These are phyloP conservation scores for Balaenoptera acutorostrata DNA, from an alignment of 2,113 vertebrate genomes.

Conservation along the genomic window DNA sequence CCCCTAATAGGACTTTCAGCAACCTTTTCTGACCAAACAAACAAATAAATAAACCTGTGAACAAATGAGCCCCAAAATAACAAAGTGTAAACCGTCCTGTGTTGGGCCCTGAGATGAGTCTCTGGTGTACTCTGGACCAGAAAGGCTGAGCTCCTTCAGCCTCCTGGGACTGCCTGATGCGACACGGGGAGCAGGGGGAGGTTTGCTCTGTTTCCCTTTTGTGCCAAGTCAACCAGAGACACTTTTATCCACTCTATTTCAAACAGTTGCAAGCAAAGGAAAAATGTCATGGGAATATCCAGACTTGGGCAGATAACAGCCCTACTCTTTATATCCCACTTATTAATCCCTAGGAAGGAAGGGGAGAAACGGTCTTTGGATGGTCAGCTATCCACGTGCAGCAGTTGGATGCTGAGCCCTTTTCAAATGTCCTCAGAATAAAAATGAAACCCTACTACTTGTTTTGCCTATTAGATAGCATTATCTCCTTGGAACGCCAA, in stretches of 20 bases:
- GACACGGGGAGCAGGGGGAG: not conserved
- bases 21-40: not conserved
- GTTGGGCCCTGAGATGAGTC: not conserved
- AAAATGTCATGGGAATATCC: slow-evolving; percentile 55
- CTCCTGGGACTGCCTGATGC: not conserved
- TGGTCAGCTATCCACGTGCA: slow-evolving; percentile 47
- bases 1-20: not conserved
- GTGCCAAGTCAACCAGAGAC: not conserved
- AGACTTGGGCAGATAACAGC: slow-evolving; percentile 63
- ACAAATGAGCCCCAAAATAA: not conserved
- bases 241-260: slow-evolving; percentile 45
- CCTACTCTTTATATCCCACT: slow-evolving; percentile 57
- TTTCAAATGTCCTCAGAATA: slow-evolving; percentile 74
- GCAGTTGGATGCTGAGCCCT: slow-evolving; percentile 73
- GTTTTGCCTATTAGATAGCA: slow-evolving; percentile 86
- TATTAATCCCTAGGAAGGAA: slow-evolving; percentile 69
- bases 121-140: not conserved
- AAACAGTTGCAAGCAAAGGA: slow-evolving; percentile 48
- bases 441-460: slow-evolving; percentile 77
- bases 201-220: not conserved
- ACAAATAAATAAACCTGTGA: not conserved
- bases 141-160: not conserved
- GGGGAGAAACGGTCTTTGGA: slow-evolving; percentile 42
- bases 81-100: not conserved
- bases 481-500: slow-evolving; percentile 86